Percentiles rank a stretch among this genome's conserved stretches.
Evolutionary conservation across 2,888 invertebrate genomes (phyloP).

Genomic region (Lepas anatifera): DNA sequence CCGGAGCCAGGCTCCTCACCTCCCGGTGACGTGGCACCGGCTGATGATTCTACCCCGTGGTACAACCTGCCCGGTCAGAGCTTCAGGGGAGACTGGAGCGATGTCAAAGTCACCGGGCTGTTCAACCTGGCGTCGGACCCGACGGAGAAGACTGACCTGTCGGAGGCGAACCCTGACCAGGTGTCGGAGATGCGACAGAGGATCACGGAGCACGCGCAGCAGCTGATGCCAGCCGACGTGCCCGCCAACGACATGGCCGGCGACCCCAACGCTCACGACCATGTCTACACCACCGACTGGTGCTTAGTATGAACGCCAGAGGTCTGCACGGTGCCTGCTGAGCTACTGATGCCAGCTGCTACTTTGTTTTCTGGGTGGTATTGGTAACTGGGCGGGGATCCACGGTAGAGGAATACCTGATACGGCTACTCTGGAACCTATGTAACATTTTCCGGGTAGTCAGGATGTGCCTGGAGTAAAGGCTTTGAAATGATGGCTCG

Average conservation of each 20-base stretch:
- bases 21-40: neutral
- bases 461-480: too few species aligned
- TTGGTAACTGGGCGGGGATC: too few species aligned
- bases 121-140: conserved; percentile 17
- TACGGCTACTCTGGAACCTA: too few species aligned
- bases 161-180: conserved; percentile 21
- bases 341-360: too few species aligned
- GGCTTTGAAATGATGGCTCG: too few species aligned
- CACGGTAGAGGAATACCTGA: too few species aligned
- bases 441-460: too few species aligned
- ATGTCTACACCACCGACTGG: conserved; percentile 25
- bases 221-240: conserved; percentile 19
- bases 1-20: neutral
- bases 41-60: neutral
- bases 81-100: neutral
- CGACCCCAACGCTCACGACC: conserved; percentile 21
- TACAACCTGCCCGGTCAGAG: neutral
- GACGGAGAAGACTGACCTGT: conserved; percentile 23
- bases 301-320: too few species aligned
- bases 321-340: too few species aligned
- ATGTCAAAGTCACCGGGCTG: neutral
- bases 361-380: too few species aligned
- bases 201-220: conserved; percentile 15
- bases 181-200: conserved; percentile 12
- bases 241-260: conserved; percentile 22